Conservation (phyloP, 2,113 vertebrate species). For the Perccottus glenii region DNA sequence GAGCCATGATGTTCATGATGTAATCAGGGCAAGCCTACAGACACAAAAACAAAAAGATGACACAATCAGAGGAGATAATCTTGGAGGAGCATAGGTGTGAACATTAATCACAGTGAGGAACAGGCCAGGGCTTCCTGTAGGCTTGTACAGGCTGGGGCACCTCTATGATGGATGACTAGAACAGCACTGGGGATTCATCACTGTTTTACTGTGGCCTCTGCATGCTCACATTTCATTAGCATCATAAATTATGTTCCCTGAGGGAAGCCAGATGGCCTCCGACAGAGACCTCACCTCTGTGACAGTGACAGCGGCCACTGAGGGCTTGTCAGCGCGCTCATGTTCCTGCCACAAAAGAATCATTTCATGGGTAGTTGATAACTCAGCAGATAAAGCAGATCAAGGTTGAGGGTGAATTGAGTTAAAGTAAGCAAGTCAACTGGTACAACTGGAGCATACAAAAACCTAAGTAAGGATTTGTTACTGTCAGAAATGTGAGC, state of each 20-base stretch:
- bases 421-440: conserved; percentile 24
- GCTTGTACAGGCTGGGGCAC: conserved; percentile 18
- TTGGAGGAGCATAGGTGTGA: conserved; percentile 51
- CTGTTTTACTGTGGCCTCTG: conserved; percentile 53
- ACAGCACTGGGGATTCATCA: conserved; percentile 64
- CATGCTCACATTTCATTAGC: conserved; percentile 68
- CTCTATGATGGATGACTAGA: conserved; percentile 63
- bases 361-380: conserved; percentile 27
- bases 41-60: conserved; percentile 65
- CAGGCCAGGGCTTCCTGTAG: conserved; percentile 52
- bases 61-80: conserved; percentile 70
- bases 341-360: conserved; percentile 27
- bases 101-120: conserved; percentile 62
- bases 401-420: conserved; percentile 21
- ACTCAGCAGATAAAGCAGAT: conserved; percentile 11
- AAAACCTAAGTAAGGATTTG: conserved; percentile 8
- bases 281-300: conserved; percentile 55
- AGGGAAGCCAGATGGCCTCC: conserved; percentile 55
- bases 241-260: conserved; percentile 66
- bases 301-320: conserved; percentile 38
- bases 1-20: conserved; percentile 31
- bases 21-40: conserved; percentile 53
- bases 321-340: conserved; percentile 34
- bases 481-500: background rate
- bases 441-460: conserved; percentile 24